Percentiles rank a stretch among this genome's conserved stretches.
phyloP scores from a whole-genome alignment of 2,797 vertebrate genomes.

The Cossypha caffra region DNA sequence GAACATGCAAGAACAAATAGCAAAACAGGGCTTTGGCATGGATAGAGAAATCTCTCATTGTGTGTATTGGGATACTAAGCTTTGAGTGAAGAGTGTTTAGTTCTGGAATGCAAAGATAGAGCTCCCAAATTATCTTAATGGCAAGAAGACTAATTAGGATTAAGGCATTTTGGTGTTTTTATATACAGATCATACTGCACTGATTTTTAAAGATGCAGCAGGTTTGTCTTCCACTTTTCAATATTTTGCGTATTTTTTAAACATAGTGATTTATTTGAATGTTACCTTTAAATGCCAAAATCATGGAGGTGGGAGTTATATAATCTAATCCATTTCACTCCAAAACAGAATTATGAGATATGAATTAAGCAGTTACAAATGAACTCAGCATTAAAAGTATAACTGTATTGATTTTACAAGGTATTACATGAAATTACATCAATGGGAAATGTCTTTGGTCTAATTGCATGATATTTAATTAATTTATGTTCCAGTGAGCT shows the following conservation, averaged over 20 bases:
- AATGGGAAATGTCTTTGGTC: not conserved
- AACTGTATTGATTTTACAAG: conserved; percentile 1
- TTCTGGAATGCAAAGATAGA: not conserved
- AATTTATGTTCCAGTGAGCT: not conserved
- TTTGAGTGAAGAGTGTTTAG: not conserved
- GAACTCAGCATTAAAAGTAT: not conserved
- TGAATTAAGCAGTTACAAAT: not conserved
- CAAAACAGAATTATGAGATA: not conserved
- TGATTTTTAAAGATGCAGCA: not conserved
- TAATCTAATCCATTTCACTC: not conserved
- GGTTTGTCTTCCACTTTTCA: not conserved
- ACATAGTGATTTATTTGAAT: not conserved
- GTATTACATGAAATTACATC: not conserved
- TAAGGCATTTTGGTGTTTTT: not conserved
- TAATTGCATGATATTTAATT: not conserved
- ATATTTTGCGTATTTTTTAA: not conserved
- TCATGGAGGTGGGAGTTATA: not conserved
- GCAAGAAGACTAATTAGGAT: not conserved
- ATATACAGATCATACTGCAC: not conserved
- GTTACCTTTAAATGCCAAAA: not conserved
- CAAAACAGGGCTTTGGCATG: not conserved
- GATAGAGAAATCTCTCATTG: not conserved
- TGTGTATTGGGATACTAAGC: not conserved
- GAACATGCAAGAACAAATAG: not conserved
- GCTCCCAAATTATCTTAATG: not conserved